Evolutionary conservation across 2,888 invertebrate genomes (phyloP).

Genomic region (Bombylius major): DNA sequence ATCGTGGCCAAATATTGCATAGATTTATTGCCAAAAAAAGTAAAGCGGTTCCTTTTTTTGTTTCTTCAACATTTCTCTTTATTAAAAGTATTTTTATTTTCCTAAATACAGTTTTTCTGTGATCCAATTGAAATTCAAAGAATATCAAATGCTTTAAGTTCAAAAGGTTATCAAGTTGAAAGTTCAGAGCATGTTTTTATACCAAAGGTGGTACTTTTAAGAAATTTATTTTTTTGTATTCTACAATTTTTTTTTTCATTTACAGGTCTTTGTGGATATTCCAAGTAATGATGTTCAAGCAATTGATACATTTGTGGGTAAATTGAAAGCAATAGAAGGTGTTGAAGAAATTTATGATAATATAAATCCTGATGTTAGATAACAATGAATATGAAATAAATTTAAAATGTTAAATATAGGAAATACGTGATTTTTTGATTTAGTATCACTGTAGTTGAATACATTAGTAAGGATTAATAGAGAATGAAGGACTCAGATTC

Average conservation of each 20-base stretch:
- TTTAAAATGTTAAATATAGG: no score
- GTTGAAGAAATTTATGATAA: constrained; percentile 48
- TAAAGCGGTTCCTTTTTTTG: not conserved
- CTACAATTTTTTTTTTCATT: constrained; percentile 32
- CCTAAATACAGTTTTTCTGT: constrained; percentile 44
- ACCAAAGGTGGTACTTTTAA: constrained; percentile 24
- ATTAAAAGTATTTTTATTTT: not conserved
- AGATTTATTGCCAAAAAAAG: no score
- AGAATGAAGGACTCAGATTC: no score
- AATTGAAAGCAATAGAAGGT: constrained; percentile 43
- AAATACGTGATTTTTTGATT: no score
- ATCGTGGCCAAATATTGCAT: no score
- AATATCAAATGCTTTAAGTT: constrained; percentile 39
- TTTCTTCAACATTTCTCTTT: not conserved
- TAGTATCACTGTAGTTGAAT: no score
- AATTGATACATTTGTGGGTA: constrained; percentile 39
- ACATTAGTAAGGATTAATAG: no score
- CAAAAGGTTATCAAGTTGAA: constrained; percentile 23
- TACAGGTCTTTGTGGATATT: constrained; percentile 38
- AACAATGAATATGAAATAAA: no score
- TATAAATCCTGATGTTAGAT: constrained; percentile 23
- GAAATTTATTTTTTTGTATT: not conserved
- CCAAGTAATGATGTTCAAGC: constrained; percentile 38
- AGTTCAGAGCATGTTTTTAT: constrained; percentile 26
- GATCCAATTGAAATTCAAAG: constrained; percentile 37